Base-by-base conservation (phyloP, 1,140 invertebrate genomes). In the Philotrypesis tridentata region DNA sequence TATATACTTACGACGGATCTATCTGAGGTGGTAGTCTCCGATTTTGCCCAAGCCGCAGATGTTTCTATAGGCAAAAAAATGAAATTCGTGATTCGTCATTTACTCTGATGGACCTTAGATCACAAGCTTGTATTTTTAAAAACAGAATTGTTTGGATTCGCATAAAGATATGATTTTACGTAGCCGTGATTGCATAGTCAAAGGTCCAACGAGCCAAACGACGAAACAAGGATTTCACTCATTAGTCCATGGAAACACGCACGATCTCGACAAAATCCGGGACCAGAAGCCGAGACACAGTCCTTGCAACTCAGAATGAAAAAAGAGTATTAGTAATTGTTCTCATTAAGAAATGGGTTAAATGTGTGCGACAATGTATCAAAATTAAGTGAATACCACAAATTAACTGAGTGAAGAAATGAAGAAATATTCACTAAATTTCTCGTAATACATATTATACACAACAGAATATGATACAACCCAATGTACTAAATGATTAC, bases 51-150 rank as follows among this genome's bases (percentile, higher is more conserved):
- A 40, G 37, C 76, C 76, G 8, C 76, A 70, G 9, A 68, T 70
- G 65, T 48, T 70, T 78, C 76, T 78, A 78, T 78, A 78, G 40
- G 76, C 76, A 78, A 78, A 78, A n/a, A 78, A 70, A 78, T 33
- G 25, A 78, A 78, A 78, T 25, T 61, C 17, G 14, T 78, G 43
- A 78, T 78, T 78, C 76, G 40, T 11, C 61, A 25, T 29, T 67
- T 7, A 23, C 17, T 40, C 63, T 48, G 5, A 14, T 48, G 63
- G 37, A 70, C 23, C 65, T 78, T 68, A 27, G 76, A 31, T 48
- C 40, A 23, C 40, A n/a, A 70, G 65, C 33, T 8, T 2, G 31
- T 7, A 8, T n/a, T 55, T 55, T 55, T n/a, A n/a, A 21, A n/a
- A 21, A 55, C n/a, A n/a, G 3, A 55, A 17, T 17, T 14, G 12